A percentile compares a stretch with the other conserved stretches of the same genome.
phyloP scores from a whole-genome alignment of 1,140 invertebrate species.

The Dolichoris vasculosae region DNA sequence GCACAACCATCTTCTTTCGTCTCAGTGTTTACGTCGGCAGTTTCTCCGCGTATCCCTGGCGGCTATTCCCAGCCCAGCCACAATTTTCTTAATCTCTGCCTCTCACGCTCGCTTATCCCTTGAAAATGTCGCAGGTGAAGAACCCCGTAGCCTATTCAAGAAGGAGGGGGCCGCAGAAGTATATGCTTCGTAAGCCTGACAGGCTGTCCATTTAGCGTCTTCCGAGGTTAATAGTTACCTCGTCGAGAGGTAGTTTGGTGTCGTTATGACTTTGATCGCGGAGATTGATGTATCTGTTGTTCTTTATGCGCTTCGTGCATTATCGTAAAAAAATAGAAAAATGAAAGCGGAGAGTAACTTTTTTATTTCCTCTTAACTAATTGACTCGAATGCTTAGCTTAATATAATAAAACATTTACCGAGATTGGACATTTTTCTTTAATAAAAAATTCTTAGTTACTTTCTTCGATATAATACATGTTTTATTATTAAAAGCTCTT shows the following conservation, averaged over 20 bases:
- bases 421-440: not conserved
- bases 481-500: not conserved
- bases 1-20: not conserved
- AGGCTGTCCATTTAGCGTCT: slow-evolving; percentile 9
- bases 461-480: no score
- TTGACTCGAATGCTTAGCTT: not conserved
- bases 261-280: not conserved
- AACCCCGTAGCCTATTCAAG: not conserved
- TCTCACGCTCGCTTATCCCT: not conserved
- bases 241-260: not conserved
- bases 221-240: not conserved
- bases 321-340: slow-evolving; percentile 9
- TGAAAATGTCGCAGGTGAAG: slow-evolving; percentile 1
- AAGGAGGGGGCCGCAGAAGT: not conserved
- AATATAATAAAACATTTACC: not conserved
- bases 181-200: slow-evolving; percentile 12
- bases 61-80: not conserved
- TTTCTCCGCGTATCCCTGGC: not conserved
- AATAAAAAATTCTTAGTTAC: not conserved
- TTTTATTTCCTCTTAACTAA: not conserved
- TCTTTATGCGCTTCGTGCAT: not conserved
- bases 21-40: not conserved
- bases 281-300: not conserved
- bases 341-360: not conserved
- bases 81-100: slow-evolving; percentile 4